These are phyloP conservation scores for Bombus waltoni DNA, from an alignment of 1,140 invertebrate species.

Conservation along the genomic window DNA sequence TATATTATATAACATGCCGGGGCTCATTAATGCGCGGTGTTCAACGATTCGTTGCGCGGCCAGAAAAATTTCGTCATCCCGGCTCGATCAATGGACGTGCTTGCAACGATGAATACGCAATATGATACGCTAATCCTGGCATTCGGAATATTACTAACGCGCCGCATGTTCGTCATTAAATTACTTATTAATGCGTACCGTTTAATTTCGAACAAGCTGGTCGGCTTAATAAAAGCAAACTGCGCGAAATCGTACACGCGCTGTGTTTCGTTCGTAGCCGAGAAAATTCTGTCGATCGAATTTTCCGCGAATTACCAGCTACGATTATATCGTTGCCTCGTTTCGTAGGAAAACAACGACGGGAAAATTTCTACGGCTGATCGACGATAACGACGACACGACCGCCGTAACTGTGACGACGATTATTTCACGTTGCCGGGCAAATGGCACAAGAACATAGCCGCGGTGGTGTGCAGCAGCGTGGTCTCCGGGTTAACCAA, in stretches of 20 bases:
- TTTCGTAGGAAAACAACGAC: background rate
- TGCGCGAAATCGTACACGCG: background rate
- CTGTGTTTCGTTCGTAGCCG: no score
- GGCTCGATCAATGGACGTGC: no score
- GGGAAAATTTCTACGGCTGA: conserved; percentile 27
- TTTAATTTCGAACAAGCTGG: conserved; percentile 22
- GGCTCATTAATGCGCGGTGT: conserved; percentile 22
- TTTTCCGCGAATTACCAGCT: conserved; percentile 27
- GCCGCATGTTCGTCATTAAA: conserved; percentile 30
- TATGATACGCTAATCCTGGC: conserved; percentile 8
- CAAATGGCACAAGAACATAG: conserved; percentile 69
- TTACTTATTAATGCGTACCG: conserved; percentile 40
- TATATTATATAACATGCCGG: background rate
- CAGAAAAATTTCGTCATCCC: conserved; percentile 25
- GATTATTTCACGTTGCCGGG: conserved; percentile 70
- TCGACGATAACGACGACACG: conserved; percentile 34
- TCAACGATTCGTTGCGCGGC: conserved; percentile 13
- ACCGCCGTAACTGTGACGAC: conserved; percentile 27
- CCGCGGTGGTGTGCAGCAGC: conserved; percentile 40
- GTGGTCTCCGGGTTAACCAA: conserved; percentile 65
- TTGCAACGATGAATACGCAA: conserved; percentile 6
- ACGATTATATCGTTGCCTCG: background rate
- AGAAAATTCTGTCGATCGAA: background rate
- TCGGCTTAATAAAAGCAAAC: background rate
- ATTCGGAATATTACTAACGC: conserved; percentile 25